Conservation (phyloP, 2,797 vertebrate genomes). For the Phrynocephalus guinanensis region DNA sequence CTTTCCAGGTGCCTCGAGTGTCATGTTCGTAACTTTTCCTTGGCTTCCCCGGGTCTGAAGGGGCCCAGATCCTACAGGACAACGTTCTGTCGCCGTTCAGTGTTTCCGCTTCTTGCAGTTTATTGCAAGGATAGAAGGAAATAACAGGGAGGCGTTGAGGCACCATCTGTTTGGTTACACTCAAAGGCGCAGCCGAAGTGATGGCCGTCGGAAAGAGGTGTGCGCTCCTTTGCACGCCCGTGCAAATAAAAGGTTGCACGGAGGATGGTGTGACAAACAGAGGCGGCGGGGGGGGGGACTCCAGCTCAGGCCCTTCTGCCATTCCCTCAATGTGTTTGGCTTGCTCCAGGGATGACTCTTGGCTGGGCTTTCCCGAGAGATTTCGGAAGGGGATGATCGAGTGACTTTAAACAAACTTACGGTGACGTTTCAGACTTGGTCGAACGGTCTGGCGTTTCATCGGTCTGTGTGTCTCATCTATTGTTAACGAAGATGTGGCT, state of each 20-base stretch:
- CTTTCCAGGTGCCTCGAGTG: not conserved
- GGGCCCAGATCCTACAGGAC: not conserved
- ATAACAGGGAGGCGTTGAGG: not conserved
- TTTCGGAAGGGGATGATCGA: not conserved
- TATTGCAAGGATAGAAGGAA: not conserved
- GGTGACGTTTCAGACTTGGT: not conserved
- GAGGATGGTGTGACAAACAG: not conserved
- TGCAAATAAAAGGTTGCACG: too few relatives aligned
- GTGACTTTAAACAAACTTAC: not conserved
- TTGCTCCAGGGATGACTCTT: not conserved
- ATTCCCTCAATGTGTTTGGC: too few relatives aligned
- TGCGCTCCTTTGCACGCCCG: too few relatives aligned
- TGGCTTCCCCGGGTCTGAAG: too few relatives aligned
- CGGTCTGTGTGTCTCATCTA: not conserved
- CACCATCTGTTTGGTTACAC: not conserved
- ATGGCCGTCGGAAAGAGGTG: too few relatives aligned
- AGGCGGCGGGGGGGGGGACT: not conserved
- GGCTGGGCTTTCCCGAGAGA: not conserved
- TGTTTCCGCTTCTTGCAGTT: not conserved
- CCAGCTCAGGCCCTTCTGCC: not conserved
- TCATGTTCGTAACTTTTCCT: not conserved
- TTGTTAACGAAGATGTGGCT: too few relatives aligned
- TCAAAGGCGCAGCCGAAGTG: too few relatives aligned
- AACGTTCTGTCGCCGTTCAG: too few relatives aligned
- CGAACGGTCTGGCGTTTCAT: too few relatives aligned